Conservation (phyloP, 2,113 vertebrate species). For the Caloenas nicobarica region DNA sequence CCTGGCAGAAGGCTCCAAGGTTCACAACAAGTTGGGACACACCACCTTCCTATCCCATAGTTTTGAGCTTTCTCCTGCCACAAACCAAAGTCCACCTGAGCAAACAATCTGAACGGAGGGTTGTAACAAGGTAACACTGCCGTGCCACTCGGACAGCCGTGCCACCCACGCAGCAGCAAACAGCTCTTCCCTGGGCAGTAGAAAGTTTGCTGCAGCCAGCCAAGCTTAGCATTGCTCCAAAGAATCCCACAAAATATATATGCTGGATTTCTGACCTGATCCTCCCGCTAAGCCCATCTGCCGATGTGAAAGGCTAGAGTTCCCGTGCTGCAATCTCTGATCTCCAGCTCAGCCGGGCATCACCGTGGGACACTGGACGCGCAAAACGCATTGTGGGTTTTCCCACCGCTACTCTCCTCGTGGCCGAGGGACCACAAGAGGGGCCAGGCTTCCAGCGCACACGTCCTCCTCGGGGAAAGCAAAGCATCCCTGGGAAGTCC, state of each 20-base stretch:
- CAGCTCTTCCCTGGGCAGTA: background rate
- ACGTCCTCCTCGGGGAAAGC: accelerated
- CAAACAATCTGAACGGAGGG: background rate
- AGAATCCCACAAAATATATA: no score
- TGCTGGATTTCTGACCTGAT: no score
- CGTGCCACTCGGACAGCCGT: accelerated
- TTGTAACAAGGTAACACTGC: background rate
- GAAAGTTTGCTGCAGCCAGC: background rate
- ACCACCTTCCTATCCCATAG: background rate
- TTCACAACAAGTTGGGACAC: background rate
- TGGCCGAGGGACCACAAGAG: no score
- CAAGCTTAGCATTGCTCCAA: background rate
- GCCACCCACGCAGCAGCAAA: background rate
- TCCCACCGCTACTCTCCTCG: background rate
- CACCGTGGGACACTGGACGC: background rate
- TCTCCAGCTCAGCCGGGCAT: background rate
- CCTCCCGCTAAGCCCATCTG: no score
- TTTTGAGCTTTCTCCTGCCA: background rate
- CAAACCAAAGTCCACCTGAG: slow-evolving; percentile 33
- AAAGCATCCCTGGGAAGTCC: background rate
- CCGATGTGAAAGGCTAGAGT: background rate
- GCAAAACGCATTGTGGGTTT: background rate
- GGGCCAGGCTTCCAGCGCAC: accelerated
- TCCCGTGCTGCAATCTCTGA: no score
- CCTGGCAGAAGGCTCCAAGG: background rate